Evolutionary conservation across 64 coral and sea anemone genomes (phyloP).

Genomic region (Stichodactyla mertensii): DNA sequence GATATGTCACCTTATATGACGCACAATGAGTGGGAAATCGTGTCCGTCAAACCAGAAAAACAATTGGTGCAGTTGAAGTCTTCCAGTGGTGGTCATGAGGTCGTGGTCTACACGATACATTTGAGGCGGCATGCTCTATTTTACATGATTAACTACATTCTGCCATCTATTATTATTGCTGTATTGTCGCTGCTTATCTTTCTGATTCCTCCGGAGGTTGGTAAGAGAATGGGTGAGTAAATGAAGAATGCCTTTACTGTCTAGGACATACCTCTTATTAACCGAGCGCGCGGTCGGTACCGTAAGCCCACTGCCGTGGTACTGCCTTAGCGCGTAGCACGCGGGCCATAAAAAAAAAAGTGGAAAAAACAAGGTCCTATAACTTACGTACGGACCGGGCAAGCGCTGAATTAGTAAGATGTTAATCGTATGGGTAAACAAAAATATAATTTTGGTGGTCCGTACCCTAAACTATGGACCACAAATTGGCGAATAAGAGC

Average conservation of each 20-base stretch:
- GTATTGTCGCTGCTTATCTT: conserved; percentile 74
- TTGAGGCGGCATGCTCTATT: conserved; percentile 66
- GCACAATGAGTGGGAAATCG: conserved; percentile 75
- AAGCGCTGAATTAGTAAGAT: no score
- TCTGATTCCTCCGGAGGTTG: conserved; percentile 94
- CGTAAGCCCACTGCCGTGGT: no score
- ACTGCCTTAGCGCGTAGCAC: no score
- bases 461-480: no score
- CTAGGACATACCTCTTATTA: neutral
- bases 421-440: no score
- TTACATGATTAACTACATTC: conserved; percentile 73
- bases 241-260: no score
- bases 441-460: no score
- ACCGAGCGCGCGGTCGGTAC: no score
- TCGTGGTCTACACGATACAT: conserved; percentile 36
- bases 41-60: conserved; percentile 21
- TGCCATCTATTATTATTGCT: conserved; percentile 57
- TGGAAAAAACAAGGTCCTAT: no score
- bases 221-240: conserved; percentile 93
- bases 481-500: no score
- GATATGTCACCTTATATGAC: conserved; percentile 43
- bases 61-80: neutral
- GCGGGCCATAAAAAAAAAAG: no score
- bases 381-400: no score
- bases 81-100: neutral